Conservation (phyloP, 2,113 vertebrate genomes). For the Falco punctatus region DNA sequence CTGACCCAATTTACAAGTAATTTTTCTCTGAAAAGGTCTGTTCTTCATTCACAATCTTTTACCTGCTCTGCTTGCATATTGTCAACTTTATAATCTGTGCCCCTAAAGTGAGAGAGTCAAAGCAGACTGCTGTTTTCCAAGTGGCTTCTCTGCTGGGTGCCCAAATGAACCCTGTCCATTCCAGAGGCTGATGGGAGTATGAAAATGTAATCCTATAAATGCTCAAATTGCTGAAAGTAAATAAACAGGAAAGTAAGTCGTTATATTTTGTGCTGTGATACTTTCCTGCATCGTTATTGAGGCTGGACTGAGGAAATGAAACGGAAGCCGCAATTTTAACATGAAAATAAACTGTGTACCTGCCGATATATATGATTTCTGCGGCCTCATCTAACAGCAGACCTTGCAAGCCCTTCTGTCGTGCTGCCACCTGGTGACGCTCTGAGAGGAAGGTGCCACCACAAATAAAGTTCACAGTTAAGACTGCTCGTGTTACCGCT, state of each 20-base stretch:
- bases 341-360: accelerated
- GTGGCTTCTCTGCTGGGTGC: neutral
- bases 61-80: neutral
- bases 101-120: neutral
- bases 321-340: neutral
- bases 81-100: neutral
- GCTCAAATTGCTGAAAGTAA: neutral
- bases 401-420: neutral
- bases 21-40: neutral
- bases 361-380: neutral
- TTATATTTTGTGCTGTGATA: neutral
- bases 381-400: neutral
- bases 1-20: neutral
- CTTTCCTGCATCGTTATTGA: neutral
- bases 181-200: neutral
- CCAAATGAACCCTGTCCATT: neutral
- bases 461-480: neutral
- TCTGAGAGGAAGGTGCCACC: neutral
- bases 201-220: neutral
- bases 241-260: neutral
- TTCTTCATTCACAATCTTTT: neutral
- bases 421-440: slow-evolving; percentile 33
- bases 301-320: neutral
- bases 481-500: accelerated
- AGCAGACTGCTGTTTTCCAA: neutral